These are phyloP conservation scores for Hydractinia echinata DNA, from an alignment of 30 jellyfish, hydroid and myxozoan species.

Conservation along the genomic window DNA sequence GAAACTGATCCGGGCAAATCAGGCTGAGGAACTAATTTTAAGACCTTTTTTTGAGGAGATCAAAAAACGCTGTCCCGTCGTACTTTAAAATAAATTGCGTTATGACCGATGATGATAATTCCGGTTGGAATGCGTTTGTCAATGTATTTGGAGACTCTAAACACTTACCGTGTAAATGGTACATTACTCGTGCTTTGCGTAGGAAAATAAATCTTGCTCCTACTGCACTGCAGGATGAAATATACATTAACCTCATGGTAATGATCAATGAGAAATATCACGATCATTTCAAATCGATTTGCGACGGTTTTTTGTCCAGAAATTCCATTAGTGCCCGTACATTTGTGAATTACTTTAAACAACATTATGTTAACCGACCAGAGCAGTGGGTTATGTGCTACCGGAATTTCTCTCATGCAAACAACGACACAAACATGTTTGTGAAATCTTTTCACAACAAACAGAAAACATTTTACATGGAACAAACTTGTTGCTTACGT, in stretches of 20 bases:
- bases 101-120: conserved; percentile 25
- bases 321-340: too few species aligned
- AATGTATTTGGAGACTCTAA: conserved; percentile 7
- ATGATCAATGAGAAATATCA: background rate
- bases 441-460: too few species aligned
- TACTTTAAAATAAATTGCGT: conserved; percentile 17
- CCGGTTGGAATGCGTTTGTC: conserved; percentile 32
- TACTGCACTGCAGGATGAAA: background rate
- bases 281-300: too few species aligned
- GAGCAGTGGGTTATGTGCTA: too few species aligned
- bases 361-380: too few species aligned
- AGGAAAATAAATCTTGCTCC: conserved; percentile 15
- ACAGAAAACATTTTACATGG: too few species aligned
- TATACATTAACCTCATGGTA: conserved; percentile 13
- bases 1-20: background rate
- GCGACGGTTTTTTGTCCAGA: too few species aligned
- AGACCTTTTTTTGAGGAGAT: conserved; percentile 12
- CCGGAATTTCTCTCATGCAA: too few species aligned
- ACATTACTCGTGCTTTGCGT: conserved; percentile 19
- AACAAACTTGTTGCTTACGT: too few species aligned
- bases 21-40: conserved; percentile 6
- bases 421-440: too few species aligned
- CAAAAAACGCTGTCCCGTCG: background rate
- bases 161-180: conserved; percentile 31
- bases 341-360: too few species aligned